Evolutionary conservation across 2,797 vertebrate genomes (phyloP), one percentile per base, ranked within the genome.

Genomic region (Etheostoma perlongum): DNA sequence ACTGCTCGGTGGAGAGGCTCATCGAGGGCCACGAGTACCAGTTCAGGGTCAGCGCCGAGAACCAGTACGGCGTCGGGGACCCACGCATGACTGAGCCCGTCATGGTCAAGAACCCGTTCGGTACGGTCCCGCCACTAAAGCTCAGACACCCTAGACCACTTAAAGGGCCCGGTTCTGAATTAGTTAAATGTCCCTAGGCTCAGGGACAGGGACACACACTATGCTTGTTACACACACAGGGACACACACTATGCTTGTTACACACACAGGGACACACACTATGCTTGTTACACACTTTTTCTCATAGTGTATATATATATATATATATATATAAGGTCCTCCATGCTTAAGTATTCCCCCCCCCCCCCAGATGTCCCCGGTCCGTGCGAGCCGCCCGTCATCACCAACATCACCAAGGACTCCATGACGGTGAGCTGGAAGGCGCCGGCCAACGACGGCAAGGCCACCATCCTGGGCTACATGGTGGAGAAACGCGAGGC

Each of bases 341-440:
- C 27, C 27, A 27, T 27, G 27, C 27, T 27, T 3, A 27, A 27
- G 27, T 27, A 5, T 3, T 27, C 27, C 27, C 3, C 3, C 4
- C 27, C 27, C 3, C 27, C 27, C 27, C 27, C 89, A 99, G 98
- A 99, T 90, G 96, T 97, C 66, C 98, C 98, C 0, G 98, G 98
- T 83, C 97, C 97, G 73, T 97, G 97, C 61, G 98, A 99, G 30
- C 96, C 97, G 40, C 98, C 98, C 0, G 80, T 99, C 81, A 97
- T 99, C 84, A 99, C 97, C 88, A 99, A 99, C 63, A 90, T 99
- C 76, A 99, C 97, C 0, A 97, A 96, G 82, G 93, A 99, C 89
- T 97, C 98, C 53, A 99, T 99, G 98, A 98, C 97, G 12, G 98
- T 99, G 68, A 99, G 97, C 94, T 99, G 98, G 98, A 99, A 99